Base-by-base conservation (phyloP, 1,140 invertebrate genomes). In the Anthonomus grandis region DNA sequence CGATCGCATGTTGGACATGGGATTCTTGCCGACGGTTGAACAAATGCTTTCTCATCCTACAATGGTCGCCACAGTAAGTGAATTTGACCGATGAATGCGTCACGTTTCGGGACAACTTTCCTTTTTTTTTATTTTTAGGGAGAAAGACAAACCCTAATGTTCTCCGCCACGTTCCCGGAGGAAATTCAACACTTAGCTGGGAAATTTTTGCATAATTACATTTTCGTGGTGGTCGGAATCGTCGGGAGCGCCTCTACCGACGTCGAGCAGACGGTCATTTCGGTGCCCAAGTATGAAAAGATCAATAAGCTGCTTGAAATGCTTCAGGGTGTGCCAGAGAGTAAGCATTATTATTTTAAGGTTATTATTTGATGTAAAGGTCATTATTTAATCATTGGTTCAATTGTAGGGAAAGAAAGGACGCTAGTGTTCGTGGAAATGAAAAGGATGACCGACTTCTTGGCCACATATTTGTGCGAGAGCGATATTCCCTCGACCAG, bases 1-100 rank as follows among this genome's bases (percentile, higher is more conserved):
- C 2, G 96, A 98, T 75, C 78, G 93, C 8, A 97, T 98, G 93
- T 73, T 98, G 13, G 94, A 97, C 64, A 89, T 91, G 86, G 91
- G 94, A 4, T 97, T 97, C 68, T 77, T 86, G 53, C 80, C 82
- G 0, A 83, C 80, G 12, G 82, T 96, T 15, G 83, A 90, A 50
- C 83, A 83, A 52, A 82, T 96, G 51, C 81, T 95, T 57, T 76
- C 81, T 6, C 83, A 92, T 67, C 64, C 80, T 4, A 84, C 84
- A 0, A 95, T 95, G 87, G 79, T 83, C 0, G 63, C 80, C 0
- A 79, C 79, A 24, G 82, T 84, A 73, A 70, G 67, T 70, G 22
- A 34, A 38, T 23, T 48, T 18, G 6, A 6, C 13, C 13, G 24
- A 25, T 48, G 19, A 2, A 12, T 22, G 10, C 12, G 2, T 23